Base-by-base conservation (phyloP, 30 jellyfish, hydroid and myxozoan species). In the Rhopilema esculentum region DNA sequence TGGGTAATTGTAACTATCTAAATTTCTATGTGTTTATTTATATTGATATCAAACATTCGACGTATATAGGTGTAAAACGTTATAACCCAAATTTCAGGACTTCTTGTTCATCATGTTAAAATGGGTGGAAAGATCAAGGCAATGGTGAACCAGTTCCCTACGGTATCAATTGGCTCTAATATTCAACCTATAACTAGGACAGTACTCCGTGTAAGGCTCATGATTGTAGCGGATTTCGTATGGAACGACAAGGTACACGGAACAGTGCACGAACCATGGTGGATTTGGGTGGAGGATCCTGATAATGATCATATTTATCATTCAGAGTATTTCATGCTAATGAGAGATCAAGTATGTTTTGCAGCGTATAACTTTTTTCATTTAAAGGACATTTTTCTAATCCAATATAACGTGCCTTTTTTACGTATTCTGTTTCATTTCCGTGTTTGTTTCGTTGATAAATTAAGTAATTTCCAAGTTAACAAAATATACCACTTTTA, bases 241-340 rank as follows among this genome's bases (percentile, higher is more conserved):
- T 97, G 99, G 99, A 97, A 97, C 77, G 98, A 97, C 77, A 86
- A 82, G 57, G 81, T 92, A 88, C 98, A 92, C 83, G 98, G 99
- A 8, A 24, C 87, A 17, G 96, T 74, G 16, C 96, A 93, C 16
- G 98, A 92, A 66, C 96, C 96, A 8, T 97, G 99, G 99, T 90
- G 98, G 98, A 89, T 97, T 21, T 92, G 98, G 98, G 98, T 97
- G 72, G 99, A 97, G 64, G 99, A 97, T 74, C 99, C 99, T 27
- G 99, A 97, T 1, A 89, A 87, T 25, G 88, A 97, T 78, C 97
- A 85, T 70, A 97, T 97, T 77, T 92, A 90, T 51, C 99, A 97
- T 76, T 93, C 98, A 0, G 99, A 96, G 52, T 85, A 88, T 79
- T 92, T 92, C 69, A 76, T 89, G 79, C 92, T 96, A 16, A 51